Evolutionary conservation across 2,797 vertebrate species (phyloP).

Genomic region (Cyclura pinguis): DNA sequence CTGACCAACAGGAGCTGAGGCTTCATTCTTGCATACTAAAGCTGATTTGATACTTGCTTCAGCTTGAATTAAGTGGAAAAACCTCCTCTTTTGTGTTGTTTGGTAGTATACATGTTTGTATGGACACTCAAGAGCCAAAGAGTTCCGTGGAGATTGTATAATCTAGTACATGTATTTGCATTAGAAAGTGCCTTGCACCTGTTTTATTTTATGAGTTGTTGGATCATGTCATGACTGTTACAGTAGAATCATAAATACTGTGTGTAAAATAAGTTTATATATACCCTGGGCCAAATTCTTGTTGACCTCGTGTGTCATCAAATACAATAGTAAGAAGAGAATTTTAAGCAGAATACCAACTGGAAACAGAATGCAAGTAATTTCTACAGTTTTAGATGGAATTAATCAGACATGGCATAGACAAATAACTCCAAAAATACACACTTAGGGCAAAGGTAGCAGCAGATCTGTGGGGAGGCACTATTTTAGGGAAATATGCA

Average conservation of each 20-base stretch:
- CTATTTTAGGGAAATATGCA: not conserved
- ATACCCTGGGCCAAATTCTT: constrained; percentile 12
- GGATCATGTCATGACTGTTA: constrained; percentile 19
- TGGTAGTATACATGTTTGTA: not conserved
- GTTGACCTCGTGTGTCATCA: constrained; percentile 9
- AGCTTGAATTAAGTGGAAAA: not conserved
- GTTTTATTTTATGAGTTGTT: constrained; percentile 33
- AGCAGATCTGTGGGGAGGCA: not conserved
- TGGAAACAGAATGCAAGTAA: not conserved
- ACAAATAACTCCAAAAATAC: not conserved
- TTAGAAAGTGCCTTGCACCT: constrained; percentile 2
- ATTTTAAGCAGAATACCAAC: not conserved
- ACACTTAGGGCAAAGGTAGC: not conserved
- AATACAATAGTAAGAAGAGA: not conserved
- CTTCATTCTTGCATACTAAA: too few species aligned
- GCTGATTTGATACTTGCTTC: not conserved
- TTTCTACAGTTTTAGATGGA: not conserved
- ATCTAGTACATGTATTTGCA: not conserved
- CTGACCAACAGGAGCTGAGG: too few species aligned
- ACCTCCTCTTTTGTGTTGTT: not conserved
- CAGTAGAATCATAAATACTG: constrained; percentile 27
- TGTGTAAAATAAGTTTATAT: constrained; percentile 35
- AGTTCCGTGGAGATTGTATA: not conserved
- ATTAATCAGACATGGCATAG: not conserved
- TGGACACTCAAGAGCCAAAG: not conserved